Percentiles rank a stretch among this genome's conserved stretches.
Evolutionary conservation across 1,140 invertebrate genomes (phyloP).

Genomic region (Solenopsis fugax): DNA sequence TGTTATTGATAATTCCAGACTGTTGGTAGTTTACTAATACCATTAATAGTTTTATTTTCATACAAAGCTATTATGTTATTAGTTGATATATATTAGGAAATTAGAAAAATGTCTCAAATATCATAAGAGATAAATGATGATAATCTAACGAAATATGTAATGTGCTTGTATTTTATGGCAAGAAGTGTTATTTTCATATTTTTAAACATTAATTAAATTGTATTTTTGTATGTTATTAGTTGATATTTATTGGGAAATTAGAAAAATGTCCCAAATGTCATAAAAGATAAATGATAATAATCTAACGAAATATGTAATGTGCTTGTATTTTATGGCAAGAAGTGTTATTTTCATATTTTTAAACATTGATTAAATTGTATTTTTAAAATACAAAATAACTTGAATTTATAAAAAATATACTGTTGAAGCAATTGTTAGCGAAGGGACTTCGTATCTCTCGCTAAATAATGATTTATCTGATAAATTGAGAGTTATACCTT

Average conservation of each 20-base stretch:
- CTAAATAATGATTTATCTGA: neutral
- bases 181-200: neutral
- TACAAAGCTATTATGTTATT: too few relatives aligned
- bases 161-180: neutral
- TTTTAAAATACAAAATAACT: neutral
- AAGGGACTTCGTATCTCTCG: neutral
- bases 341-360: neutral
- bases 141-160: neutral
- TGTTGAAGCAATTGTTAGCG: neutral
- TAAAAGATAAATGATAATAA: neutral
- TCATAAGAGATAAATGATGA: neutral
- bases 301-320: neutral
- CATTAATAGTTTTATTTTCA: too few relatives aligned
- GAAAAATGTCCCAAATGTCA: neutral
- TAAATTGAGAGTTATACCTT: constrained; percentile 87
- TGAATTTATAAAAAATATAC: constrained; percentile 14
- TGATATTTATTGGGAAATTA: neutral
- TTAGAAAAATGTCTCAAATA: neutral
- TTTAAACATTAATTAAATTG: neutral
- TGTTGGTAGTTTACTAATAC: too few relatives aligned
- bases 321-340: neutral
- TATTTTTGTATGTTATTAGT: neutral
- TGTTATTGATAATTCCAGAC: too few relatives aligned
- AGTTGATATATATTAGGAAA: neutral
- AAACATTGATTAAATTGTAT: neutral